Evolutionary conservation across 2,113 vertebrate species (phyloP).

Genomic region (Variabilichromis moorii): DNA sequence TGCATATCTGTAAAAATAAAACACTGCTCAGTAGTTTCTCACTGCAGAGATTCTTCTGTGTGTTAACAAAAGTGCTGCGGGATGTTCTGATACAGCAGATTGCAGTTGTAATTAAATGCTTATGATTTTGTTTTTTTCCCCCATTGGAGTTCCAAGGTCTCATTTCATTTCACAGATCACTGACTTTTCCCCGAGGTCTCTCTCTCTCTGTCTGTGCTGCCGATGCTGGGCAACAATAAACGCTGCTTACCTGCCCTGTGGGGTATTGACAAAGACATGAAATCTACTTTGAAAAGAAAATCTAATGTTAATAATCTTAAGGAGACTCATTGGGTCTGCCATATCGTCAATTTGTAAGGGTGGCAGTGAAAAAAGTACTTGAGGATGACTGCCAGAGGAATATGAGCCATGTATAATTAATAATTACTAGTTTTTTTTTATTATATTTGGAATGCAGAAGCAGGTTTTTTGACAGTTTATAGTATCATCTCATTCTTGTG

Average conservation of each 20-base stretch:
- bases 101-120: slow-evolving; percentile 15
- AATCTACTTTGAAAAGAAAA: neutral
- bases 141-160: neutral
- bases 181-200: neutral
- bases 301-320: neutral
- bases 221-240: neutral
- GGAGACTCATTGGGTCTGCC: neutral
- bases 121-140: neutral
- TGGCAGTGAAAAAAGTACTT: neutral
- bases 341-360: neutral
- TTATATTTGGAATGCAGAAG: neutral
- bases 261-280: neutral
- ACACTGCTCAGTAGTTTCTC: neutral
- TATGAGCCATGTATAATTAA: neutral
- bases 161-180: slow-evolving; percentile 21
- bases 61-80: neutral
- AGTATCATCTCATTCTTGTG: neutral
- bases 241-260: neutral
- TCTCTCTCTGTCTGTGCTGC: neutral
- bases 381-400: neutral
- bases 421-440: neutral
- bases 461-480: neutral
- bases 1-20: neutral
- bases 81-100: neutral
- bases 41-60: neutral